Base-by-base conservation (phyloP, 2,113 vertebrate genomes). In the Narcine bancroftii region DNA sequence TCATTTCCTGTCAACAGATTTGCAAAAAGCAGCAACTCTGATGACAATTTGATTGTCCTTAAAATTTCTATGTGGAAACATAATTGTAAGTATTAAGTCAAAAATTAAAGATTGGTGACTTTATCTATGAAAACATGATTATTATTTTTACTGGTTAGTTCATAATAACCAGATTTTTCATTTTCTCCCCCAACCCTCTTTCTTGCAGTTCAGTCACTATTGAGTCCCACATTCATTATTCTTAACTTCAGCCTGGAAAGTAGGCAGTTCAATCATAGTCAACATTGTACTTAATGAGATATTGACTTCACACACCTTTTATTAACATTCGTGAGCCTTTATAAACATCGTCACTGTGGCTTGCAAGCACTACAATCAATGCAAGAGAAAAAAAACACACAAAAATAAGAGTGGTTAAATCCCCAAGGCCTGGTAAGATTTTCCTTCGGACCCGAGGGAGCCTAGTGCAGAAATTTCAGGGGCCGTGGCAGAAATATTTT, bases 1-100 rank as follows among this genome's bases (percentile, higher is more conserved):
- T 87, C 81, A 87, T 87, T 87, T 87, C 81, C 81, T 87, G 53
- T 36, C 56, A 87, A 87, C 53, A 63, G 81, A 87, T 60, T 60
- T 29, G 29, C 5, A 85, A 56, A 85, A 85, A 85, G 56, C 10
- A 56, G 50, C n/a, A 56, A 85, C 13, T n/a, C 50, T 60, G 81
- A 81, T n/a, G 13, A 56, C 60, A 29, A 87, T 36, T 36, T 19
- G 1, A 42, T 15, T 19, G 5, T 19, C 56, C n/a, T 87, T 60
- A 56, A 53, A 24, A 60, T 60, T 63, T n/a, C 33, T 60, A n/a
- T 56, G 5, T 85, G 81, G 56, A 33, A 85, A 60, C 36, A n/a
- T n/a, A 3, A 56, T 33, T 36, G 5, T 6, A 60, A 87, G 36
- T 85, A 56, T 85, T 85, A 85, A 81, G 53, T 6, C 2, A 19